Evolutionary conservation across 2,888 invertebrate species (phyloP).

Genomic region (Tipula lateralis): DNA sequence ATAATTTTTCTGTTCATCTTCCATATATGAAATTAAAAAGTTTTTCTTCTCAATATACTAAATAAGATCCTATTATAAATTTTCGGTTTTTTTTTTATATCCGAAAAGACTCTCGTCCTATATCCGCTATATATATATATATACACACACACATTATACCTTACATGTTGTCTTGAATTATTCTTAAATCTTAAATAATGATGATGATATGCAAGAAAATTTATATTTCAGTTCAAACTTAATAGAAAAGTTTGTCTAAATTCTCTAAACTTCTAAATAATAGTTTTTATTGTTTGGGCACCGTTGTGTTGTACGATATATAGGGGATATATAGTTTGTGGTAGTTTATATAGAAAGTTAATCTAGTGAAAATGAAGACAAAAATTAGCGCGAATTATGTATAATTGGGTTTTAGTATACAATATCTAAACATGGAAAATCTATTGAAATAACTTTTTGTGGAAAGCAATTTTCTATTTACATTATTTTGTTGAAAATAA

Average conservation of each 20-base stretch:
- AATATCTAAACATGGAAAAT: neutral
- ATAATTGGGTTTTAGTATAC: neutral
- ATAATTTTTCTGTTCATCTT: slow-evolving; percentile 24
- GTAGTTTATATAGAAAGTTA: neutral
- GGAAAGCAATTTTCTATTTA: neutral
- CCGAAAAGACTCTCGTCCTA: neutral
- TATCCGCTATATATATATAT: neutral
- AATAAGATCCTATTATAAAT: slow-evolving; percentile 12
- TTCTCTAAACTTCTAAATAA: neutral
- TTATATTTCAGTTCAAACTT: slow-evolving; percentile 11
- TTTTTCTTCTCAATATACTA: slow-evolving; percentile 5
- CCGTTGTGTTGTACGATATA: neutral
- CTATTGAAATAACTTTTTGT: neutral
- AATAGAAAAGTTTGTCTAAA: neutral
- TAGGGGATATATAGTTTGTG: neutral
- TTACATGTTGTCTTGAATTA: neutral
- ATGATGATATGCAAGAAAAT: slow-evolving; percentile 19
- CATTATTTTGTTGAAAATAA: neutral
- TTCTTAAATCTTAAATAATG: slow-evolving; percentile 24
- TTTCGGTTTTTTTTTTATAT: neutral
- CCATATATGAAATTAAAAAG: slow-evolving; percentile 11
- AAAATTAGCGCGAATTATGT: slow-evolving; percentile 12
- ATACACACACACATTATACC: too few species aligned
- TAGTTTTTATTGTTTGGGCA: neutral
- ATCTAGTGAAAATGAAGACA: slow-evolving; percentile 1